Percentiles rank a stretch among this genome's conserved stretches.
Conservation (phyloP, 2,113 vertebrate genomes). For the Calonectris borealis region DNA sequence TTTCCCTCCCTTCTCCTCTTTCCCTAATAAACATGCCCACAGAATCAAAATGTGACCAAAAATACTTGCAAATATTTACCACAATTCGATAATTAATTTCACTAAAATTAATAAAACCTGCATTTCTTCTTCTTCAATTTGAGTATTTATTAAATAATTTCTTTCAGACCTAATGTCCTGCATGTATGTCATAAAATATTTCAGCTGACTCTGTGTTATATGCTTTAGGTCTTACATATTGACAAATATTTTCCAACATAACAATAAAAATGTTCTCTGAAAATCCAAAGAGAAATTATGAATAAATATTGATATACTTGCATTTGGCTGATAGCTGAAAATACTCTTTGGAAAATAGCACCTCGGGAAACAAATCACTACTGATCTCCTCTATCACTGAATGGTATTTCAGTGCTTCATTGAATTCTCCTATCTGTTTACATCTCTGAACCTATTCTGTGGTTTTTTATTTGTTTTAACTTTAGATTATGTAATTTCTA, state of each 20-base stretch:
- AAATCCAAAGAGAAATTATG: not conserved
- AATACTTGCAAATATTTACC: not conserved
- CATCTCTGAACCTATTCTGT: not conserved
- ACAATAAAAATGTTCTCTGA: not conserved
- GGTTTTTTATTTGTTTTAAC: not conserved
- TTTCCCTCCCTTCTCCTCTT: not conserved
- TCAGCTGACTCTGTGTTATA: not conserved
- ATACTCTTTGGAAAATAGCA: not conserved
- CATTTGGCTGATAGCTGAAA: not conserved
- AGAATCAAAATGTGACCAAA: not conserved
- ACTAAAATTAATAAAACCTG: not conserved
- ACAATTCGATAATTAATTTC: not conserved
- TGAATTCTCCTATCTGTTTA: not conserved
- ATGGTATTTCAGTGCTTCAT: not conserved
- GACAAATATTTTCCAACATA: not conserved
- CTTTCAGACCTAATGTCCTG: not conserved
- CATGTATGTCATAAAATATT: not conserved
- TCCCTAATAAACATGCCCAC: rapidly evolving
- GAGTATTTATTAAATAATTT: not conserved
- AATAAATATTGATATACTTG: not conserved
- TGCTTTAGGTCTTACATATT: not conserved
- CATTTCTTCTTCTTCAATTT: not conserved
- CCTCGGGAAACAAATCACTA: not conserved
- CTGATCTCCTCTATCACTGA: not conserved
- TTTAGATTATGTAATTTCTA: not conserved